Base-by-base conservation (phyloP, 2,113 vertebrate genomes). In the Daphoenositta chrysoptera region DNA sequence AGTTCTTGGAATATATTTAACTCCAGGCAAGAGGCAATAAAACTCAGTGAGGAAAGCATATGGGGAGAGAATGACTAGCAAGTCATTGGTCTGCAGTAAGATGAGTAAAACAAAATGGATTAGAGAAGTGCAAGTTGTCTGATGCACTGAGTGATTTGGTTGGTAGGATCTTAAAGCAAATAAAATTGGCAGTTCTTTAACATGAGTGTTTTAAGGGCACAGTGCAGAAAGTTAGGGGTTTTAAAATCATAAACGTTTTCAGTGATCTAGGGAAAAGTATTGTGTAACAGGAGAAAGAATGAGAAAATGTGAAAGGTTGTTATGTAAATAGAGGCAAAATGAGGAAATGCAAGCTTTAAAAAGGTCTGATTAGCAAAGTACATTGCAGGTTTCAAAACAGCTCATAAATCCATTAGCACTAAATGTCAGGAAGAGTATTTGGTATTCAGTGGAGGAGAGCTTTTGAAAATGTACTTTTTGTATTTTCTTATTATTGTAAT, bases 11-110 rank as follows among this genome's bases (percentile, higher is more conserved):
- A 70, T 48, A 11, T 40, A 9, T 64, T 64, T 68, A 33, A 20
- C 63, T 57, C 2, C 12, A n/a, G 47, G 54, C 61, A 71, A 69
- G 40, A 24, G 13, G 13, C 0, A 0, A 24, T 53, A 39, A 45
- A 69, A 53, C 8, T 69, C 9, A 1, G 28, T 48, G 26, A 45
- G 35, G 51, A 69, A 51, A 70, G 27, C 3, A 3, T 47, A n/a
- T 77, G 6, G 7, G 17, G 5, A 21, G 12, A n/a, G 15, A 56
- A 45, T 66, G 44, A 63, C 40, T 19, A 33, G 33, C 23, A 65
- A 70, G 4, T n/a, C 14, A 61, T 9, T 33, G 50, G 7, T 45
- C 21, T 54, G 30, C n/a, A 64, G 39, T 33, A 79, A 66, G 22
- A 33, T 28, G 10, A 45, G 39, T 69, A 18, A 73, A 69, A 58